Evolutionary conservation across 2,113 vertebrate species (phyloP), one percentile per base, ranked within the genome.

Genomic region (Lycaon pictus): DNA sequence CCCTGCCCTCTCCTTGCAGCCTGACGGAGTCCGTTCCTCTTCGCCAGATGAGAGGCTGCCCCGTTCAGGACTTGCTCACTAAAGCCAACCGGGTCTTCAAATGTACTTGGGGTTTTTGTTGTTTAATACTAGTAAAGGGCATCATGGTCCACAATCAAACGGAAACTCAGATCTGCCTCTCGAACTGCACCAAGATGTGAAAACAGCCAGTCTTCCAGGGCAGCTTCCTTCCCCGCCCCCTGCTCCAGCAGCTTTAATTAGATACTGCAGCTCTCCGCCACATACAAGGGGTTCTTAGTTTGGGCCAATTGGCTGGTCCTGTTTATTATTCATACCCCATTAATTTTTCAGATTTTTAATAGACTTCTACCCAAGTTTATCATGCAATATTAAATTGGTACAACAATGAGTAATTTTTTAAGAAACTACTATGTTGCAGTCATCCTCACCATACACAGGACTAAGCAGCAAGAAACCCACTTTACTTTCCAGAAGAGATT

Each of bases 321-420:
- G 65, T 87, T 89, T 86, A 67, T 84, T 88, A 81, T 53, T 92
- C 83, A 89, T 51, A 29, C 19, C 6, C 74, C 23, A 84, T n/a
- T 88, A 63, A 56, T 77, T 96, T 97, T 96, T 87, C 81, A 88
- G 17, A 89, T 69, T 92, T 79, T 96, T 80, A 90, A 89, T 76
- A 95, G 17, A 94, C 69, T 88, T 77, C 29, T 95, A 90, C 22
- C 25, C 29, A 76, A 96, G 6, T 71, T 53, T 86, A n/a, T 53
- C 37, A 51, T 71, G 3, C 15, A 67, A 25, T 25, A 92, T 76
- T 80, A 92, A 76, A 20, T 74, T 84, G 43, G 9, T n/a, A 80
- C 15, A 83, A 53, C 11, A 79, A 76, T 53, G 5, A 94, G 5
- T 37, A 94, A 77, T 94, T 94, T 90, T 84, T n/a, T 65, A 77